A percentile compares a stretch with the other conserved stretches of the same genome.
These are phyloP conservation scores for Lutjanus argentimaculatus DNA, from an alignment of 2,797 vertebrate genomes.

Conservation along the genomic window DNA sequence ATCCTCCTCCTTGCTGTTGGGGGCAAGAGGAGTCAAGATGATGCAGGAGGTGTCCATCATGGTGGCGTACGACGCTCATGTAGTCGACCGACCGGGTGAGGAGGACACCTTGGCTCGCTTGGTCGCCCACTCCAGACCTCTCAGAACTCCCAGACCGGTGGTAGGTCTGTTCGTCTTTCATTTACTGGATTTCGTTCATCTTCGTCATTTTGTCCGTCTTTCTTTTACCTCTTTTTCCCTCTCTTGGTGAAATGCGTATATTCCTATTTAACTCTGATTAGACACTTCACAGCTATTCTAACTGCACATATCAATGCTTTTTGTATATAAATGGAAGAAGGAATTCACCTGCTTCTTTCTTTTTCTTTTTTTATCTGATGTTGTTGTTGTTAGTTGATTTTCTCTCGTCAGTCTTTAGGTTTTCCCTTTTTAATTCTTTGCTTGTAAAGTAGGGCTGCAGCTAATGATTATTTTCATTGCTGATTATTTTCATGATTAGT, in stretches of 20 bases:
- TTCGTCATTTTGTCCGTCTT: not conserved
- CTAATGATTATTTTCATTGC: too few species aligned
- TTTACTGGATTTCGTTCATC: not conserved
- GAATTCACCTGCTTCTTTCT: slow-evolving; percentile 5
- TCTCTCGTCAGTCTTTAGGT: not conserved
- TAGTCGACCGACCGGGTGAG: slow-evolving; percentile 93
- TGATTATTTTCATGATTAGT: too few species aligned
- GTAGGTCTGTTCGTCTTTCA: slow-evolving; percentile 86
- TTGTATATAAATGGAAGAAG: not conserved
- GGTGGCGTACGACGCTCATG: slow-evolving; percentile 96
- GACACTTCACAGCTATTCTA: not conserved
- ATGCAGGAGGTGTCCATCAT: slow-evolving; percentile 98
- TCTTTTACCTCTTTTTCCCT: not conserved
- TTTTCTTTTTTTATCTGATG: not conserved
- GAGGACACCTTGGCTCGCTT: slow-evolving; percentile 93
- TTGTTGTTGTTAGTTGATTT: not conserved
- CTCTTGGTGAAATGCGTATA: not conserved
- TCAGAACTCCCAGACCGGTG: slow-evolving; percentile 91
- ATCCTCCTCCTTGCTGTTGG: slow-evolving; percentile 36
- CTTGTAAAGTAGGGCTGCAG: not conserved
- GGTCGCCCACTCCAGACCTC: slow-evolving; percentile 94
- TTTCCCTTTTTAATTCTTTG: not conserved
- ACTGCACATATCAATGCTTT: too few species aligned
- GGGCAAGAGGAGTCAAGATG: slow-evolving; percentile 86
- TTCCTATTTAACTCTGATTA: not conserved